A percentile compares a stretch with the other conserved stretches of the same genome.
Conservation (phyloP, 2,113 vertebrate genomes). For the Ptychochromis oligacanthus region DNA sequence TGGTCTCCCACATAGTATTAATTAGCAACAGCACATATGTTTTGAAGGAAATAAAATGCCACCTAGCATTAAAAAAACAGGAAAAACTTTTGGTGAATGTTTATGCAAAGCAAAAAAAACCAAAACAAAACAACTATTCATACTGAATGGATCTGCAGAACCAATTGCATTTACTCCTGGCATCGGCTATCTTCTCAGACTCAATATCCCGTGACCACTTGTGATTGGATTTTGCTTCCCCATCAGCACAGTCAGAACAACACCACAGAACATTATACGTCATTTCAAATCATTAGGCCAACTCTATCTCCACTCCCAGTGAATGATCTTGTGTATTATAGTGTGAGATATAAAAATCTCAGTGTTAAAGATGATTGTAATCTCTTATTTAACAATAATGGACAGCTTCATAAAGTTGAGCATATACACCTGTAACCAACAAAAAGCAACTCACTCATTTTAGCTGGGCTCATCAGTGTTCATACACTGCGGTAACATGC, state of each 20-base stretch:
- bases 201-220: constrained; percentile 5
- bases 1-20: neutral
- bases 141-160: neutral
- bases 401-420: neutral
- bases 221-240: constrained; percentile 25
- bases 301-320: neutral
- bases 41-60: neutral
- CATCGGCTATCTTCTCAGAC: neutral
- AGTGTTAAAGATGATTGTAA: neutral
- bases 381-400: neutral
- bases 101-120: too few species aligned
- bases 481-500: neutral
- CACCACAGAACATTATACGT: neutral
- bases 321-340: neutral
- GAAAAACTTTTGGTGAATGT: neutral
- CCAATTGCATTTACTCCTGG: neutral
- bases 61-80: neutral
- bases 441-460: neutral
- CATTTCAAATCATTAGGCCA: neutral
- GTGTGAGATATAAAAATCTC: neutral
- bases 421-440: neutral
- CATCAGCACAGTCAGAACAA: neutral
- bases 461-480: neutral
- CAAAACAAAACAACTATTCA: too few species aligned
- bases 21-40: neutral